These are phyloP conservation scores for Elaphurus davidianus DNA, from an alignment of 2,113 vertebrate species.

Conservation along the genomic window DNA sequence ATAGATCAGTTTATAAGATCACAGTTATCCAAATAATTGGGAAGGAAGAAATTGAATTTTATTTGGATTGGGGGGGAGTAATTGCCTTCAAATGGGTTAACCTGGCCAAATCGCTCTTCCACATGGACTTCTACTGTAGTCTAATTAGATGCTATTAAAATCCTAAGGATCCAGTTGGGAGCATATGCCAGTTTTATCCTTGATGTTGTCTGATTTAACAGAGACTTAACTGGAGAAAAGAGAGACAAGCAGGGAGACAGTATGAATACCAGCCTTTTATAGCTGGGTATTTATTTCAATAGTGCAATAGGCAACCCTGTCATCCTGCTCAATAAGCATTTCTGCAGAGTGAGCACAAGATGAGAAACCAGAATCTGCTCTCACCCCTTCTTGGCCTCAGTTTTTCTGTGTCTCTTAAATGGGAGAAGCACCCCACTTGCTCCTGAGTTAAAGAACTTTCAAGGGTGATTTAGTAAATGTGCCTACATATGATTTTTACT, in stretches of 20 bases:
- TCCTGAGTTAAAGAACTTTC: background rate
- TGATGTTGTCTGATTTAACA: background rate
- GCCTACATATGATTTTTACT: background rate
- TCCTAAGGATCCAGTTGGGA: background rate
- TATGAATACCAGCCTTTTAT: background rate
- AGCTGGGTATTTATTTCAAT: background rate
- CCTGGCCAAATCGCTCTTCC: slow-evolving; percentile 17
- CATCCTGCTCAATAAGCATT: background rate
- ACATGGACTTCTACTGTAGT: background rate
- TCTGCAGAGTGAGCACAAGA: background rate
- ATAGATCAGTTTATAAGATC: background rate
- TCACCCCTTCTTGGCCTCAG: background rate
- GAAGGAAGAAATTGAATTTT: background rate
- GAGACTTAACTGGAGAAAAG: background rate
- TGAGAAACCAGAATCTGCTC: background rate
- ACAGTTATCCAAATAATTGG: background rate
- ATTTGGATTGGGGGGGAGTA: background rate
- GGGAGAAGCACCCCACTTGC: background rate
- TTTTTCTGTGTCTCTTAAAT: background rate
- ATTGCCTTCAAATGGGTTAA: background rate
- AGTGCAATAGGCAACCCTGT: fast-evolving
- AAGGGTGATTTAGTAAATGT: slow-evolving; percentile 33
- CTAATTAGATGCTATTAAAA: slow-evolving; percentile 38
- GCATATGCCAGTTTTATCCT: background rate
- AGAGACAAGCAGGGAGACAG: background rate